Evolutionary conservation across 2,888 invertebrate species (phyloP).

Genomic region (Leucophenga maculata): DNA sequence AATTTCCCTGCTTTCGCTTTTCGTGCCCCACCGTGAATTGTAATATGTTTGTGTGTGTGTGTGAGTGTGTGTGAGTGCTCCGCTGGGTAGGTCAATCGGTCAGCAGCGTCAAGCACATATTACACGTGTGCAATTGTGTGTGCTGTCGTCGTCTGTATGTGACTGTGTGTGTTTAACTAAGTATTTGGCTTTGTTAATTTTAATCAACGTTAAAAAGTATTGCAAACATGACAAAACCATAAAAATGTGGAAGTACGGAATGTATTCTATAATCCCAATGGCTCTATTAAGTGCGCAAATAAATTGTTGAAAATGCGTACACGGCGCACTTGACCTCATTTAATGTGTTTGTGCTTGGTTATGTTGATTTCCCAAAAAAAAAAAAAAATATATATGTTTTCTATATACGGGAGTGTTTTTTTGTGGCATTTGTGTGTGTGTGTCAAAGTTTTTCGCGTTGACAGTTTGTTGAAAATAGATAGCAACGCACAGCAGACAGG

Average conservation of each 20-base stretch:
- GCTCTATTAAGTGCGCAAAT: slow-evolving; percentile 48
- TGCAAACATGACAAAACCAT: slow-evolving; percentile 6
- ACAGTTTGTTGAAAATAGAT: slow-evolving; percentile 15
- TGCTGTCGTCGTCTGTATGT: neutral
- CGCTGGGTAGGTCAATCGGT: slow-evolving; percentile 61
- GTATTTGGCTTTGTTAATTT: neutral
- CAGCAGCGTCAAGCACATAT: slow-evolving; percentile 38
- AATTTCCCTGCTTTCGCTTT: slow-evolving; percentile 46
- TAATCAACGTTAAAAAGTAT: slow-evolving; percentile 1
- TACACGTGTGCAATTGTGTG: slow-evolving; percentile 21
- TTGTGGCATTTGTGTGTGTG: neutral
- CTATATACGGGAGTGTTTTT: neutral
- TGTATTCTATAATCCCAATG: slow-evolving; percentile 49
- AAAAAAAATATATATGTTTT: too few relatives aligned
- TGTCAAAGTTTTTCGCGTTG: slow-evolving; percentile 26
- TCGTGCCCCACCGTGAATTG: slow-evolving; percentile 33
- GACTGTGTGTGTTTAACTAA: neutral
- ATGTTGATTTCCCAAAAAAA: neutral
- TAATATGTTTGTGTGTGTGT: neutral
- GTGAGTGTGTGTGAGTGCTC: neutral
- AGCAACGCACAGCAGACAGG: slow-evolving; percentile 11
- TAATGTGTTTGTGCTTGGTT: slow-evolving; percentile 29
- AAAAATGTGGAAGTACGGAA: slow-evolving; percentile 36
- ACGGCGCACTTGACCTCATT: slow-evolving; percentile 57
- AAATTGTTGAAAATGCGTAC: slow-evolving; percentile 19